Evolutionary conservation across 2,113 vertebrate genomes (phyloP), one percentile per base, ranked within the genome.

Genomic region (Mormoops blainvillei): DNA sequence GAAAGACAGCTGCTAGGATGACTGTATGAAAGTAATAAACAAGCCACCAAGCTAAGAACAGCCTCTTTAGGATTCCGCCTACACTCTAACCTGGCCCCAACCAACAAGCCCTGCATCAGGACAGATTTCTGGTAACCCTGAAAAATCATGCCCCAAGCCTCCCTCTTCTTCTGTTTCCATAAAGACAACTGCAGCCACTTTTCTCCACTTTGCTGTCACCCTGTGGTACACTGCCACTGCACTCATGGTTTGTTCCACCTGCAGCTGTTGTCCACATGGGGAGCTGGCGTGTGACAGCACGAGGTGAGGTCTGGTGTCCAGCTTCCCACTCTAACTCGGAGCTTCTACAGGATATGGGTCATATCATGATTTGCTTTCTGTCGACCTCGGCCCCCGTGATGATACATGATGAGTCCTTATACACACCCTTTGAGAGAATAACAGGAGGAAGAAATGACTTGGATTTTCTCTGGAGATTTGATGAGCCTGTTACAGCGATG

Each of bases 191-290:
- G 36, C 1, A 2, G 5, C 41, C 45, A 31, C n/a, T 56, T 11
- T 15, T 43, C n/a, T 31, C 7, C 43, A 67, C 36, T 9, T 52
- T 33, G 48, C 82, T 13, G 73, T 61, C 24, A 9, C 13, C 45
- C 74, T 81, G 48, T n/a, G 18, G 14, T 58, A 70, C 85, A 6
- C 7, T 12, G 33, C 19, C n/a, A 45, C 7, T 5, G 1, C 14
- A 3, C 13, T 2, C 18, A 0, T 2, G 24, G 11, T 8, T 19
- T 24, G 61, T 50, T 15, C 63, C 13, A 1, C 24, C 33, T 2
- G 43, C 43, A 28, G 31, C 28, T 48, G 26, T n/a, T 3, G 0
- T 38, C 28, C 48, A 4, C 11, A 0, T 3, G 9, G 71, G 43
- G 14, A 48, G 43, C 43, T 9, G 16, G 15, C 2, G 19, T 45